Base-by-base conservation (phyloP, 2,797 vertebrate genomes). In the Sebastes nivosus region DNA sequence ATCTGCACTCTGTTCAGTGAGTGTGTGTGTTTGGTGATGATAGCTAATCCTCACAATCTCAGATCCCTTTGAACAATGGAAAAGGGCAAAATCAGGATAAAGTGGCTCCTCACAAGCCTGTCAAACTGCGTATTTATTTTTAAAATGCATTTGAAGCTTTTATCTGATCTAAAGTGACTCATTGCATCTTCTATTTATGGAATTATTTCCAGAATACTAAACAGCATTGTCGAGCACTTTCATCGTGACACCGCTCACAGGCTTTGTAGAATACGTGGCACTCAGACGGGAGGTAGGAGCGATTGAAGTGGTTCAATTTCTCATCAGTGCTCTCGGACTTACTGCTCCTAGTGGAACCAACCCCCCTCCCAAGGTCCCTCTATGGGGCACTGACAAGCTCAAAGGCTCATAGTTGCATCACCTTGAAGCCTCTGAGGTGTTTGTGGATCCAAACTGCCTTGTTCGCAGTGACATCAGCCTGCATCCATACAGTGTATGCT, bases 41-140 rank as follows among this genome's bases (percentile, higher is more conserved):
- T 67, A 65, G 29, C 57, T 79, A 72, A 89, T 81, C 72, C 42
- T 77, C 22, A 65, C 59, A 67, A 75, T 77, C 67, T 84, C 52
- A 67, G 30, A 80, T 72, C 29, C 38, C 50, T 69, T 72, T 70
- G 74, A 83, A 85, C 34, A 80, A 67, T 81, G 11, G 60, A 68
- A 76, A 71, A 57, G 30, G 8, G 18, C 38, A 38, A 81, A 85
- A 67, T 80, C 25, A 42, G 57, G 30, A 46, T 67, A 68, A 81
- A 76, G 29, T 38, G 30, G 25, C 81, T 70, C 16, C 24, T 77
- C 72, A 64, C 3, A 63, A 38, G 22, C 22, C 66, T 27, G 46
- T 50, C 74, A 82, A 69, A 67, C 54, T n/a, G 36, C 27, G 8
- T 55, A 63, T 83, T 80, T 78, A 50, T 57, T 67, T 73, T 42